phyloP scores from a whole-genome alignment of 2,797 vertebrate species.

The Malurus leucopterus region DNA sequence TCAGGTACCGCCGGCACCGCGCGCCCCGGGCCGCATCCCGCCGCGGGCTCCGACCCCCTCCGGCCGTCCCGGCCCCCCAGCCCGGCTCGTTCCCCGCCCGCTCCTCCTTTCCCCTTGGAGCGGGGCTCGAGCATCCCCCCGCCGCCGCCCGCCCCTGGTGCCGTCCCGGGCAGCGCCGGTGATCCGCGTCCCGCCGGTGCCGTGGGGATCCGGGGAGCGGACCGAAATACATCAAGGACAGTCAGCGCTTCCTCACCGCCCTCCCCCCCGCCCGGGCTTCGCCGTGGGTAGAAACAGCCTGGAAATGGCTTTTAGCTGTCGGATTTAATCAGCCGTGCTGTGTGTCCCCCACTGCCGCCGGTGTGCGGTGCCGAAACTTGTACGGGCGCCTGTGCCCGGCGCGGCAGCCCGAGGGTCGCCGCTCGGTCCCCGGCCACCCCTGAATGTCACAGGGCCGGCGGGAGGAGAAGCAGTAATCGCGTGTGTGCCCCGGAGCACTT shows the following conservation, averaged over 20 bases:
- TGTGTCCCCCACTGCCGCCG: background rate
- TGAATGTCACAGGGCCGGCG: background rate
- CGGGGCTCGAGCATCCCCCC: background rate
- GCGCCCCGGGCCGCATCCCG: background rate
- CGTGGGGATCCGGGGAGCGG: background rate
- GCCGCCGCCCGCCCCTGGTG: background rate
- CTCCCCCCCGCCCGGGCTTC: background rate
- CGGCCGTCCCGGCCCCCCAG: background rate
- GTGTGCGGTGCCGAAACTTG: background rate
- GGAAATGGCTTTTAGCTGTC: background rate
- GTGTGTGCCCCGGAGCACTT: background rate
- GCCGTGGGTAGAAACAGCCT: background rate
- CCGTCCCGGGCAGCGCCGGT: background rate
- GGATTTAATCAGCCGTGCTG: background rate
- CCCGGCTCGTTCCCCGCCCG: background rate
- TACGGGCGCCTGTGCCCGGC: background rate
- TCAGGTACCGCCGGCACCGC: conserved; percentile 82
- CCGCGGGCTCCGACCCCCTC: background rate
- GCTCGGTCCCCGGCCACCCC: background rate
- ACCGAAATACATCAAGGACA: background rate
- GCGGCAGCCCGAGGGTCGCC: background rate
- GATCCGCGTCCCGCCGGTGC: background rate
- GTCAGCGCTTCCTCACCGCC: background rate
- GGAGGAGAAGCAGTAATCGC: background rate
- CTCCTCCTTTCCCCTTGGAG: background rate